phyloP scores from a whole-genome alignment of 2,113 vertebrate genomes.

The Bombycilla garrulus region DNA sequence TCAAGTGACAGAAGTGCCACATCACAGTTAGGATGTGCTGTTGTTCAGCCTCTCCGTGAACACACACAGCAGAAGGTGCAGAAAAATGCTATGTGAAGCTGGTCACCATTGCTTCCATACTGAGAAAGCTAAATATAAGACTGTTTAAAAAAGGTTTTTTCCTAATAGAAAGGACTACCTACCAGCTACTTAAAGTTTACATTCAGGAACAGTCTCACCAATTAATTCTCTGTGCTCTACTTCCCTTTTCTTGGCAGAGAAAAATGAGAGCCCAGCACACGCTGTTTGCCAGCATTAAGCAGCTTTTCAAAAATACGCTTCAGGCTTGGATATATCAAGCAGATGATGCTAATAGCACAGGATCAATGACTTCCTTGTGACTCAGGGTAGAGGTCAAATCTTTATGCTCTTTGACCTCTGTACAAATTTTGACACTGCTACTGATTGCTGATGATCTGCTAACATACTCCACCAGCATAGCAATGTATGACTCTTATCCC shows the following conservation, averaged over 20 bases:
- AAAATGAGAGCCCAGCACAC: not conserved
- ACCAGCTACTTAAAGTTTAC: not conserved
- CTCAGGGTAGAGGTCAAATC: constrained; percentile 5
- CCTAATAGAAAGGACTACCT: not conserved
- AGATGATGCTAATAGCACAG: not conserved
- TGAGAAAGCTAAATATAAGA: not conserved
- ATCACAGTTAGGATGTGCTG: not conserved
- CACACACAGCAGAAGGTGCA: not conserved
- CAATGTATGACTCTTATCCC: not conserved
- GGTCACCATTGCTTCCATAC: not conserved
- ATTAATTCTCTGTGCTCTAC: not conserved
- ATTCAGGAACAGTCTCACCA: not conserved
- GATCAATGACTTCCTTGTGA: constrained; percentile 14
- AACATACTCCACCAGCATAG: not conserved
- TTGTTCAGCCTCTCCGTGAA: not conserved
- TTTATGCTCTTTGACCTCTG: not conserved
- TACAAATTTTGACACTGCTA: not conserved
- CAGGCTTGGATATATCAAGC: not conserved
- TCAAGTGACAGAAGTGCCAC: not conserved
- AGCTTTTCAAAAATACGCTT: not conserved
- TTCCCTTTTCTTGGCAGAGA: constrained; percentile 10
- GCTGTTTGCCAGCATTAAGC: not conserved
- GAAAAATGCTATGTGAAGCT: not conserved
- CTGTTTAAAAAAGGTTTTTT: not conserved
- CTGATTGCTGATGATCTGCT: not conserved